Conservation (phyloP, 2,888 invertebrate genomes). For the Suillia variegata region DNA sequence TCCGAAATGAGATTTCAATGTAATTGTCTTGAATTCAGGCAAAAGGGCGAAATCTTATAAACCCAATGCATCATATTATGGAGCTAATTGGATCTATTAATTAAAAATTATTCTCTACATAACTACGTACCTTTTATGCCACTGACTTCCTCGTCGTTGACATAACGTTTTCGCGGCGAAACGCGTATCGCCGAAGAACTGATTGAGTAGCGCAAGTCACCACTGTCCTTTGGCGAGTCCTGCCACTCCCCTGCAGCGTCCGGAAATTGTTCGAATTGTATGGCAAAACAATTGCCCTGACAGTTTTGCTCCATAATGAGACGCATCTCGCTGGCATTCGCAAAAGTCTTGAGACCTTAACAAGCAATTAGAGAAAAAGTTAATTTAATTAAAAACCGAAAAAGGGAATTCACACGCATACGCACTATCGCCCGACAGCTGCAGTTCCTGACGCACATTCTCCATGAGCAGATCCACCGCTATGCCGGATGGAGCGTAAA, state of each 20-base stretch:
- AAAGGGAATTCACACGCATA: too few relatives aligned
- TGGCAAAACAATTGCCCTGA: conserved; percentile 46
- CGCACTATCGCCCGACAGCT: conserved; percentile 41
- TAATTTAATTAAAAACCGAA: too few relatives aligned
- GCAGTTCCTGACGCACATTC: conserved; percentile 39
- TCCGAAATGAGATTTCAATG: too few relatives aligned
- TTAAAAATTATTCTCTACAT: too few relatives aligned
- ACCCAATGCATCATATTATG: too few relatives aligned
- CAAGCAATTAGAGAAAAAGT: too few relatives aligned
- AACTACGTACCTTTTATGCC: conserved; percentile 43
- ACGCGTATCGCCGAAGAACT: conserved; percentile 58
- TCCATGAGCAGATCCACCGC: conserved; percentile 44
- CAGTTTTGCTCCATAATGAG: conserved; percentile 44
- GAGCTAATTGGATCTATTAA: too few relatives aligned
- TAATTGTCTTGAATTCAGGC: too few relatives aligned
- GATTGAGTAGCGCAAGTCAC: conserved; percentile 62
- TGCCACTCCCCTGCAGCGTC: not conserved
- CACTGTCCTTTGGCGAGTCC: not conserved
- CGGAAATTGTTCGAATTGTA: conserved; percentile 41
- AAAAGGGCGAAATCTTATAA: too few relatives aligned
- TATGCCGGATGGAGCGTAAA: conserved; percentile 41
- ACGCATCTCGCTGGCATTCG: conserved; percentile 39
- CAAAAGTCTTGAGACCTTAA: conserved; percentile 32
- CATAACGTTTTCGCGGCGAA: conserved; percentile 53
- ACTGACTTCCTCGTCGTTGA: conserved; percentile 52